Percentiles rank a stretch among this genome's conserved stretches.
Conservation (phyloP, 2,888 invertebrate genomes). For the Spisula subtruncata region DNA sequence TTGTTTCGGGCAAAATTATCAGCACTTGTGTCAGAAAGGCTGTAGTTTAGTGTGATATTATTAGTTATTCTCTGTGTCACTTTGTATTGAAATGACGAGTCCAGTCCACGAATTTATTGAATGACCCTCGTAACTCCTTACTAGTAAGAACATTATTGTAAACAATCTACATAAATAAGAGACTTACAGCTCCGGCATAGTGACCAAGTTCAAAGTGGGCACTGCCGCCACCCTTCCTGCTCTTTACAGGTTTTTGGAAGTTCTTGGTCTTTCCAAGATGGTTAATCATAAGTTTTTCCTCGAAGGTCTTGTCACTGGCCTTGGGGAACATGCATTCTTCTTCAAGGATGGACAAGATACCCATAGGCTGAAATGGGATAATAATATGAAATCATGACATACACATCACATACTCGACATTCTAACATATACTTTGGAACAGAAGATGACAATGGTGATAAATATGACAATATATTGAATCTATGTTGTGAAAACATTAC, state of each 20-base stretch:
- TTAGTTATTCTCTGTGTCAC: too few species aligned
- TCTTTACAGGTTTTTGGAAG: constrained; percentile 88
- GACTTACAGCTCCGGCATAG: constrained; percentile 98
- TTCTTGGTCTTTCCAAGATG: constrained; percentile 95
- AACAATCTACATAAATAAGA: background rate
- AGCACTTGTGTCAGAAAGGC: too few species aligned
- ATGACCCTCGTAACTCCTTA: too few species aligned
- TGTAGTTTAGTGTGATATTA: too few species aligned
- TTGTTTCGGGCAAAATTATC: too few species aligned
- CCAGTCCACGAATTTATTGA: too few species aligned
- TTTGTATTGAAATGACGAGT: too few species aligned
- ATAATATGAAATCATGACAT: background rate
- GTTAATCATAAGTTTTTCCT: constrained; percentile 99
- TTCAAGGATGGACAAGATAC: constrained; percentile 99
- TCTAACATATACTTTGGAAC: too few species aligned
- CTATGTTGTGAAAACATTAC: too few species aligned
- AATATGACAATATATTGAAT: too few species aligned
- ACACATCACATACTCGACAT: background rate
- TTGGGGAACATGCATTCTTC: constrained; percentile 99
- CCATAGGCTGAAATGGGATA: constrained; percentile 94
- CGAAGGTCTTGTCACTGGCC: constrained; percentile 99
- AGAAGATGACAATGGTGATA: too few species aligned
- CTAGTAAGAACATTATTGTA: background rate
- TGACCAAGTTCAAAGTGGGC: constrained; percentile 99
- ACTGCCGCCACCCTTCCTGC: constrained; percentile 98